Evolutionary conservation across 2,888 invertebrate species (phyloP), one percentile per base, ranked within the genome.

Genomic region (Calameuta filiformis): DNA sequence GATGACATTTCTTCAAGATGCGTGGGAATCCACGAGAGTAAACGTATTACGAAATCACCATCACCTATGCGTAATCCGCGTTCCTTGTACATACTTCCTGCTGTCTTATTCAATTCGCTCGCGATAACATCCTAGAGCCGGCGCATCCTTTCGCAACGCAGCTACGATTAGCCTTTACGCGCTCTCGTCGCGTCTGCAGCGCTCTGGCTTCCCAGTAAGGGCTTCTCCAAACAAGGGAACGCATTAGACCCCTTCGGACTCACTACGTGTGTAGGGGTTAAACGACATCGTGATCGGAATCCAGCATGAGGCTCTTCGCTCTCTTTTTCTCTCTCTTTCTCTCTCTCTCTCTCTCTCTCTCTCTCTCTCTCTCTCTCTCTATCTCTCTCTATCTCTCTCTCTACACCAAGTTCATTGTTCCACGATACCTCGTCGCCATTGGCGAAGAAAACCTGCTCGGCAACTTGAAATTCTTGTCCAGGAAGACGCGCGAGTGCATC

Each of bases 141-240:
- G 23, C 23, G 6, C 15, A 23, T 23, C 56, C 56, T 56, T 23
- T 6, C 23, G 56, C 23, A 23, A 56, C 23, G 23, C 56, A 56
- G 23, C 23, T 23, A 9, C 23, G 23, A 56, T 56, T 6, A 56
- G 23, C 9, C 56, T 15, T 9, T 23, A 56, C 9, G 56, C 9
- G 23, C 9, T 56, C 15, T 9, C 2, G 23, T 9, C 1, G 9
- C 56, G 23, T 56, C 40, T 40, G 40, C 40, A 15, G 15, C 40
- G 15, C 15, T 56, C 31, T 34, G 75, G 73, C 77, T 87, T 87
- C 86, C 81, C 79, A 85, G 87, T 87, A 88, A 71, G 83, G 84
- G 73, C 82, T 80, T 83, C 85, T 85, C 88, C 86, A 86, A 89
- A 89, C 83, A 89, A 88, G 89, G 87, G 83, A 86, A 86, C 85